A percentile compares a stretch with the other conserved stretches of the same genome.
These are phyloP conservation scores for Styela clava DNA, from an alignment of 23 tunicate genomes.

Conservation along the genomic window DNA sequence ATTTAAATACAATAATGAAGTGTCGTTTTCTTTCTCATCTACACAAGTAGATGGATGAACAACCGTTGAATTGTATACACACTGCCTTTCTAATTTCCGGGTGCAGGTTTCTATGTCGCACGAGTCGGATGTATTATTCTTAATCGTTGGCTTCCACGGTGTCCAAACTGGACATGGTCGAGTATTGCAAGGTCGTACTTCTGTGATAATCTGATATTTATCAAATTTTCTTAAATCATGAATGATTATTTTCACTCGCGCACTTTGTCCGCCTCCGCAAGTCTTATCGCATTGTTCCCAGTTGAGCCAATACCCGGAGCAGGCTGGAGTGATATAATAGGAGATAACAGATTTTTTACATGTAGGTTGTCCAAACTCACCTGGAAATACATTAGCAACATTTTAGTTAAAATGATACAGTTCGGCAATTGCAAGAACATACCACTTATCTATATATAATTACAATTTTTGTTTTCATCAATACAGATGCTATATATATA, in stretches of 20 bases:
- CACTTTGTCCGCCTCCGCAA: conserved; percentile 31
- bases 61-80: conserved; percentile 12
- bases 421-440: no score
- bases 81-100: conserved; percentile 14
- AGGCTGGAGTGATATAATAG: conserved; percentile 20
- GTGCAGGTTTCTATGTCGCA: conserved; percentile 28
- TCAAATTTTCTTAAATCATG: background rate
- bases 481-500: no score
- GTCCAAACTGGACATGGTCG: conserved; percentile 44
- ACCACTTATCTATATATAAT: no score
- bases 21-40: background rate
- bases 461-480: no score
- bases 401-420: no score
- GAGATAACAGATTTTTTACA: background rate
- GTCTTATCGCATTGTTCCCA: conserved; percentile 31
- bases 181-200: conserved; percentile 24
- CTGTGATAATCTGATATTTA: background rate
- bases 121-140: background rate
- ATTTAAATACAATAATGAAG: background rate
- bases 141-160: conserved; percentile 13
- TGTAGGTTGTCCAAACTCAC: background rate
- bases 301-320: conserved; percentile 36
- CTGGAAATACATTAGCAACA: background rate
- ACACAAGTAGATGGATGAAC: conserved; percentile 13
- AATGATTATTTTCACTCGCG: conserved; percentile 9